Conservation (phyloP, 2,888 invertebrate species). For the Loripinus fragilis region DNA sequence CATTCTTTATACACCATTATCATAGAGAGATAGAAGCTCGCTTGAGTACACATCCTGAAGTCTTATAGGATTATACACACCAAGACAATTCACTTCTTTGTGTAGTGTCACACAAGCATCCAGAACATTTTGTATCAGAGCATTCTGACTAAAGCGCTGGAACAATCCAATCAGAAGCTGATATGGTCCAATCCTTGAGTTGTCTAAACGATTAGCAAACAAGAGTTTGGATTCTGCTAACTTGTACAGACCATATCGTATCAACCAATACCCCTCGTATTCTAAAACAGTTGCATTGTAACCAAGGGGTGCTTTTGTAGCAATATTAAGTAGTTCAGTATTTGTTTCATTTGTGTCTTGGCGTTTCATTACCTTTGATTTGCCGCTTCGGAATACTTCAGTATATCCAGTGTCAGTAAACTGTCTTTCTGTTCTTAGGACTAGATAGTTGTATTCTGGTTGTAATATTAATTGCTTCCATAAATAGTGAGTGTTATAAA, state of each 20-base stretch:
- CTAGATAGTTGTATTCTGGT: slow-evolving; percentile 71
- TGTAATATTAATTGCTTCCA: slow-evolving; percentile 64
- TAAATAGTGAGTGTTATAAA: slow-evolving; percentile 66
- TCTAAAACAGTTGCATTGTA: slow-evolving; percentile 71
- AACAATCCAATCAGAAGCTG: slow-evolving; percentile 61
- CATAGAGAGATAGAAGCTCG: neutral
- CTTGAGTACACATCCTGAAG: neutral
- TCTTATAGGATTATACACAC: slow-evolving; percentile 16
- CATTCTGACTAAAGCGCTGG: neutral
- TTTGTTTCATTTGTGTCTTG: slow-evolving; percentile 40
- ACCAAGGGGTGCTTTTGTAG: slow-evolving; percentile 55
- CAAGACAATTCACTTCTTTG: slow-evolving; percentile 21
- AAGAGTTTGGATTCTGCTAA: slow-evolving; percentile 62
- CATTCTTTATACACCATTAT: no score
- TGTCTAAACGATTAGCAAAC: slow-evolving; percentile 51
- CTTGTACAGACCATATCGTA: slow-evolving; percentile 61
- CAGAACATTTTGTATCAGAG: slow-evolving; percentile 28
- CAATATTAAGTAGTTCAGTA: slow-evolving; percentile 37
- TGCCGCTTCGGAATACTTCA: slow-evolving; percentile 68
- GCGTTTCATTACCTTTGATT: slow-evolving; percentile 68
- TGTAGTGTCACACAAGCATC: slow-evolving; percentile 37
- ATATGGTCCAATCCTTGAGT: slow-evolving; percentile 54
- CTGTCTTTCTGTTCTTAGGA: slow-evolving; percentile 52
- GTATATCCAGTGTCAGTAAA: slow-evolving; percentile 64
- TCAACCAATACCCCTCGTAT: slow-evolving; percentile 73